Base-by-base conservation (phyloP, 2,113 vertebrate genomes). In the Hymenochirus boettgeri region DNA sequence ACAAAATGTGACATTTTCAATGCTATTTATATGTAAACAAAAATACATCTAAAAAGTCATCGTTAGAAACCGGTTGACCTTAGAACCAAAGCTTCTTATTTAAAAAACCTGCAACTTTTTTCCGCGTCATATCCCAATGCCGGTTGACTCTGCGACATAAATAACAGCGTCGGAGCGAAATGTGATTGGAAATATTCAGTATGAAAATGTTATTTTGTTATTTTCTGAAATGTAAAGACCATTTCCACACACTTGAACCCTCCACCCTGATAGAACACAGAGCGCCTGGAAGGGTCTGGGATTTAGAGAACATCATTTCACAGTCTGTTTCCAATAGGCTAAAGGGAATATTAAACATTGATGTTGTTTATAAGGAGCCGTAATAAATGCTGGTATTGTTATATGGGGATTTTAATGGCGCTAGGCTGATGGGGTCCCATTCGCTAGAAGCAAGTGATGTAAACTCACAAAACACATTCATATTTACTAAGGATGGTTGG, bases 301-400 rank as follows among this genome's bases (percentile, higher is more conserved):
- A 2, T 4, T 13, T 15, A 42, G 15, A 5, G 15, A 42, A 42
- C 11, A 42, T 17, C 15, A 42, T 42, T 15, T n/a, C 7, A 3
- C 18, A 55, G 18, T 31, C 4, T 57, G 17, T 18, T 22, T 64
- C 11, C 46, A 55, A 45, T 45, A 17, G 24, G 35, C 39, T 37
- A 24, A 42, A 45, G 25, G 51, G 22, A 22, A 29, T 55, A 55
- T 55, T 55, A 53, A 55, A 19, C 26, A 55, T 31, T 31, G 25
- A 17, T 26, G 26, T 25, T 52, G 10, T 7, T 50, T 23, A 12
- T 5, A 11, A 50, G 22, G 47, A 2, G 3, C 51, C 10, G 11
- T 53, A 53, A 22, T 53, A 24, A 53, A 27, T 24, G 25, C 25
- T 53, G 33, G 7, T 27, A 23, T 27, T 15, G 24, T 15, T 26